Percentiles rank a stretch among this genome's conserved stretches.
Conservation (phyloP, 2,113 vertebrate genomes). For the Pica pica region DNA sequence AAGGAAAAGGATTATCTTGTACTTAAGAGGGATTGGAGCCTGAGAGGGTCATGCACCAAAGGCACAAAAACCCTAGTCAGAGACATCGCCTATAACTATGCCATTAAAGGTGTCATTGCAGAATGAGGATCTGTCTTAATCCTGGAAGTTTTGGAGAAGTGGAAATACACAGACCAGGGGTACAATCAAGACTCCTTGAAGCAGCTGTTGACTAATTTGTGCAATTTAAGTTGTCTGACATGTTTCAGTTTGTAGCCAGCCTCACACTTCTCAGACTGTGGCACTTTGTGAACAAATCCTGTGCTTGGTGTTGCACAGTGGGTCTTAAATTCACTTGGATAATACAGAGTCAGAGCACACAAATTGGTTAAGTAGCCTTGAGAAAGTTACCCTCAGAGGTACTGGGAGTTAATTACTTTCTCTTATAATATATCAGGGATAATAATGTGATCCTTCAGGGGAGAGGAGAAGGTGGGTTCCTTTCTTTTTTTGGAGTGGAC, state of each 20-base stretch:
- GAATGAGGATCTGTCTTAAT: neutral
- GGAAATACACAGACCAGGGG: slow-evolving; percentile 23
- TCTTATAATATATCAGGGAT: neutral
- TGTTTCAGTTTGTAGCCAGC: neutral
- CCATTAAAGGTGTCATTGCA: neutral
- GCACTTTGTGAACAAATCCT: neutral
- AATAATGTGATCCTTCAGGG: neutral
- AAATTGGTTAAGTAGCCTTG: neutral
- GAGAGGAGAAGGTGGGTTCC: neutral
- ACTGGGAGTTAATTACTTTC: neutral
- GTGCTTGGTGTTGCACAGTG: neutral
- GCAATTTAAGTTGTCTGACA: slow-evolving; percentile 30
- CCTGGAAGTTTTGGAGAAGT: neutral
- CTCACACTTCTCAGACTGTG: neutral
- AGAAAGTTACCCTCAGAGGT: neutral
- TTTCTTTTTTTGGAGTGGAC: neutral
- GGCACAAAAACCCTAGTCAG: neutral
- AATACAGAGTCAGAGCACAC: neutral
- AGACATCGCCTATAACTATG: neutral
- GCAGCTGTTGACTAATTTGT: slow-evolving; percentile 47
- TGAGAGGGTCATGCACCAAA: neutral
- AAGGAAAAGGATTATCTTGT: slow-evolving; percentile 16
- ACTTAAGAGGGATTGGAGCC: neutral
- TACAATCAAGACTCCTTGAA: slow-evolving; percentile 38
- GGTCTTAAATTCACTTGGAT: neutral